A percentile compares a stretch with the other conserved stretches of the same genome.
Conservation (phyloP, 2,113 vertebrate genomes). For the Spea bombifrons region DNA sequence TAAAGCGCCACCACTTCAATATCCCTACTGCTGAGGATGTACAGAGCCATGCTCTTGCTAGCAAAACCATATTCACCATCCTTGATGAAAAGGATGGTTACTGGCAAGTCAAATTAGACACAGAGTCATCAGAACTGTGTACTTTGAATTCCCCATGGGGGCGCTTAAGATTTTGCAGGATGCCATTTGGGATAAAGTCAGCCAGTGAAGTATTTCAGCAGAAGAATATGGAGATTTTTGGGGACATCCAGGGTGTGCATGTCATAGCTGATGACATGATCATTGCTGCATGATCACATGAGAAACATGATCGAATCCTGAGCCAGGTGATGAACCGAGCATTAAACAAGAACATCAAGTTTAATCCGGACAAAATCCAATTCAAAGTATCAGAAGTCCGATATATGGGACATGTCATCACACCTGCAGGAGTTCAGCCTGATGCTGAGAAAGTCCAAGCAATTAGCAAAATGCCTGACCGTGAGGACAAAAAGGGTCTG, state of each 20-base stretch:
- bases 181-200: conserved; percentile 47
- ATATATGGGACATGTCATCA: neutral
- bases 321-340: too few relatives aligned
- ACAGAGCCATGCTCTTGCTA: conserved; percentile 18
- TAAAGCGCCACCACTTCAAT: conserved; percentile 32
- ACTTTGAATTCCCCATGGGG: conserved; percentile 53
- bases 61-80: conserved; percentile 47
- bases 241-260: neutral
- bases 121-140: conserved; percentile 35
- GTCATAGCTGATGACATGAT: neutral
- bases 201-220: conserved; percentile 36
- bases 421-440: neutral
- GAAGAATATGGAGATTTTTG: neutral
- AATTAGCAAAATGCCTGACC: conserved; percentile 2
- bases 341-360: too few relatives aligned
- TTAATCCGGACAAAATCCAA: too few relatives aligned
- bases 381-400: too few relatives aligned
- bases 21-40: conserved; percentile 24
- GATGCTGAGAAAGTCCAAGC: neutral
- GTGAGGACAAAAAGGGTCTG: neutral
- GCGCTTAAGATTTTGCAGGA: conserved; percentile 35
- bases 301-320: too few relatives aligned
- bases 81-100: conserved; percentile 47
- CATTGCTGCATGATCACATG: neutral
- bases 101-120: conserved; percentile 50